Conservation (phyloP, 2,888 invertebrate genomes). For the Chrysolina haemoptera region DNA sequence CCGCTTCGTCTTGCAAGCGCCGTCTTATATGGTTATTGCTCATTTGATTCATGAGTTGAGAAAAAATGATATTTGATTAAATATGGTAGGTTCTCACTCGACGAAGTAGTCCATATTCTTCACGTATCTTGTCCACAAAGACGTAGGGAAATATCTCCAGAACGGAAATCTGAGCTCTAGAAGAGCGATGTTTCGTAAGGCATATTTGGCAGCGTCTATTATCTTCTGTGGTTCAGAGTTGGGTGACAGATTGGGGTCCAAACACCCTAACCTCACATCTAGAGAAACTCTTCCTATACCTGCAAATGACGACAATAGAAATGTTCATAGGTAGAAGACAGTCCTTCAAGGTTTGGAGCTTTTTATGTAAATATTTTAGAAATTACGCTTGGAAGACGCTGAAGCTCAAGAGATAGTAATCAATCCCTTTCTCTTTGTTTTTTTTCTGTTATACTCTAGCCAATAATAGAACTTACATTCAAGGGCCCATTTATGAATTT, state of each 20-base stretch:
- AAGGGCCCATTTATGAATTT: constrained; percentile 85
- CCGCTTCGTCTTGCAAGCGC: too few species aligned
- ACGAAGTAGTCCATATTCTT: constrained; percentile 79
- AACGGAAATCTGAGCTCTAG: constrained; percentile 78
- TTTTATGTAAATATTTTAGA: too few species aligned
- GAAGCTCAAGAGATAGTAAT: too few species aligned
- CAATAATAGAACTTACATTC: constrained; percentile 76
- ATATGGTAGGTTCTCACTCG: constrained; percentile 69
- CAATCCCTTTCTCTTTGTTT: too few species aligned
- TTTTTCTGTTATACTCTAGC: too few species aligned
- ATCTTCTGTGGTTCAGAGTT: constrained; percentile 74
- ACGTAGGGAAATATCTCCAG: constrained; percentile 78
- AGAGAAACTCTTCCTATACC: constrained; percentile 79
- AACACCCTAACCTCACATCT: constrained; percentile 77
- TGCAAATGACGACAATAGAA: constrained; percentile 61
- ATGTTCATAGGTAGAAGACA: not conserved
- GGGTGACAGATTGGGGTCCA: constrained; percentile 71
- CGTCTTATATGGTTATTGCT: too few species aligned
- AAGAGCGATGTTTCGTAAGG: constrained; percentile 77
- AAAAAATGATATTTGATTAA: not conserved
- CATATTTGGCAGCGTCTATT: constrained; percentile 79
- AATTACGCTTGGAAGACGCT: too few species aligned
- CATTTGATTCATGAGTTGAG: not conserved
- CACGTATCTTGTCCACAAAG: constrained; percentile 76
- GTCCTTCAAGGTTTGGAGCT: too few species aligned